Conservation (phyloP, 2,113 vertebrate species). For the Delphinus delphis region DNA sequence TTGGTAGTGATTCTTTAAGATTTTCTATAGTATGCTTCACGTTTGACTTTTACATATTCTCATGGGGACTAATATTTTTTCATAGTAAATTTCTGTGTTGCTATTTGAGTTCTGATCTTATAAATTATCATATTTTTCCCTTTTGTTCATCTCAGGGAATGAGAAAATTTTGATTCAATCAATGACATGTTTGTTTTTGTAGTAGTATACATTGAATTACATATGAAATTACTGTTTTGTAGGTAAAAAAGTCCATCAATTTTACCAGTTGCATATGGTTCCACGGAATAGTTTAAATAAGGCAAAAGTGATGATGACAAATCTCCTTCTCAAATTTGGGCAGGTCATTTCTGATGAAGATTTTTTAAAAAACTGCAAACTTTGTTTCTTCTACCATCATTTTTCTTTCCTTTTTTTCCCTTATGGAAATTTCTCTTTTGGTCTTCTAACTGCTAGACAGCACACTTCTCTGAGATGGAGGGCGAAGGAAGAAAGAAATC, state of each 20-base stretch:
- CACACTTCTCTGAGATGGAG: neutral
- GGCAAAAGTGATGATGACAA: neutral
- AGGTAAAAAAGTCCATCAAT: neutral
- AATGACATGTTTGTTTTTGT: neutral
- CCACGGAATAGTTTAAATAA: neutral
- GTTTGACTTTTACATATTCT: neutral
- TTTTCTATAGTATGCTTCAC: neutral
- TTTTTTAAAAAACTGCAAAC: neutral
- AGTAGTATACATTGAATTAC: neutral
- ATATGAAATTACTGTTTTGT: neutral
- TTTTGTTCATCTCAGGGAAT: neutral
- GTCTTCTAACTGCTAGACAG: neutral
- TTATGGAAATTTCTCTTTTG: neutral
- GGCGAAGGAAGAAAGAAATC: neutral
- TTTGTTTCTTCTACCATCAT: neutral
- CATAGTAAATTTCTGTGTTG: neutral
- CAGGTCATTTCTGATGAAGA: neutral
- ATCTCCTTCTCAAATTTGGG: neutral
- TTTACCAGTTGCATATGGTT: neutral
- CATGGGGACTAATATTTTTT: constrained; percentile 21
- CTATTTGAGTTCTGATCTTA: constrained; percentile 9
- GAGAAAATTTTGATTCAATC: neutral
- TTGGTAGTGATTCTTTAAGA: neutral
- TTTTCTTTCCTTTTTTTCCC: neutral
- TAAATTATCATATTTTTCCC: neutral